phyloP scores from a whole-genome alignment of 53 echinoderm and acorn worm genomes.

The Arbacia lixula region DNA sequence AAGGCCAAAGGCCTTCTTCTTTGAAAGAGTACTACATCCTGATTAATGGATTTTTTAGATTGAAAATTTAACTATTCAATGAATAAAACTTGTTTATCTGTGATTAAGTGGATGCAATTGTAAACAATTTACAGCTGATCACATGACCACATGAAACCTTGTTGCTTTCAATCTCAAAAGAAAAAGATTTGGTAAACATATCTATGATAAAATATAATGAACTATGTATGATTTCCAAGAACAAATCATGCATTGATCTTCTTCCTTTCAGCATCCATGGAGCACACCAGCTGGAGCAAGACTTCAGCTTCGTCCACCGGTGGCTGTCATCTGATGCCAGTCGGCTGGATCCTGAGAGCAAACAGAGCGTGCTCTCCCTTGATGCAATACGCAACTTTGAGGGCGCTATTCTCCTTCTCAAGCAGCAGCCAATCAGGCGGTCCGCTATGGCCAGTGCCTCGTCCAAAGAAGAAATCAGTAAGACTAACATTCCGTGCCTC shows the following conservation, averaged over 20 bases:
- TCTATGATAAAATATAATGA: no score
- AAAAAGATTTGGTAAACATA: no score
- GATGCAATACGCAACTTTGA: slow-evolving; percentile 93
- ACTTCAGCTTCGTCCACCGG: slow-evolving; percentile 76
- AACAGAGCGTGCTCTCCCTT: slow-evolving; percentile 84
- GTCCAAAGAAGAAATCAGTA: slow-evolving; percentile 90
- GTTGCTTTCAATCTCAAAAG: no score
- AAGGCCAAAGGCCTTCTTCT: no score
- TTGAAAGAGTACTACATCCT: no score
- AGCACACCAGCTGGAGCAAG: slow-evolving; percentile 89
- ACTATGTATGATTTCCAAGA: no score
- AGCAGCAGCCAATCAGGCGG: slow-evolving; percentile 80
- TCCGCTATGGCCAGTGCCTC: slow-evolving; percentile 63
- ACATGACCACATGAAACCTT: no score
- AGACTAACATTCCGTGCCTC: slow-evolving; percentile 35
- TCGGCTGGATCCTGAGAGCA: slow-evolving; percentile 69
- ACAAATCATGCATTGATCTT: neutral
- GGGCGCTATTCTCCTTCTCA: slow-evolving; percentile 85
- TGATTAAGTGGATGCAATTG: no score
- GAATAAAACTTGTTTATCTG: no score
- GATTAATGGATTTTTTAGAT: no score
- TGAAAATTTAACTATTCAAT: no score
- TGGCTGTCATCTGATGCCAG: slow-evolving; percentile 84
- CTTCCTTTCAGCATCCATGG: slow-evolving; percentile 71
- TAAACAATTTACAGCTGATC: no score